Conservation (phyloP, 2,888 invertebrate genomes). For the Dynastes hyllus region DNA sequence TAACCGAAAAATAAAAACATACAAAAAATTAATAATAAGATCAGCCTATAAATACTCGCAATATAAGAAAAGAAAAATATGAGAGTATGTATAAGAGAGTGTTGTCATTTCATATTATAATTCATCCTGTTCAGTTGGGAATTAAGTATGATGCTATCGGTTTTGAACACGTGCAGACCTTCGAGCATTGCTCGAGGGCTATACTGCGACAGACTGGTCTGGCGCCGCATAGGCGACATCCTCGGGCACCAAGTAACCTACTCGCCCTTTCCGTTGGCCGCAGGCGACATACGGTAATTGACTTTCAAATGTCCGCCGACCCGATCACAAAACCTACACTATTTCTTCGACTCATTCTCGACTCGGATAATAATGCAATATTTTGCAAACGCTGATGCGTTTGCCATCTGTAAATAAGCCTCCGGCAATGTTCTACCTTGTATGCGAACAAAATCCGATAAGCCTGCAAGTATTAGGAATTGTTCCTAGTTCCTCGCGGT, state of each 20-base stretch:
- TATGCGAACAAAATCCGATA: slow-evolving; percentile 34
- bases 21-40: neutral
- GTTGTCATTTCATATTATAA: slow-evolving; percentile 49
- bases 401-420: slow-evolving; percentile 47
- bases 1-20: slow-evolving; percentile 5
- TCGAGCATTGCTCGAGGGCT: slow-evolving; percentile 51
- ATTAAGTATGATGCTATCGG: slow-evolving; percentile 57
- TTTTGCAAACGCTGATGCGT: slow-evolving; percentile 47
- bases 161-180: slow-evolving; percentile 57
- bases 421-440: slow-evolving; percentile 33
- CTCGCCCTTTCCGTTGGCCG: slow-evolving; percentile 63
- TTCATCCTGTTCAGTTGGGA: slow-evolving; percentile 54
- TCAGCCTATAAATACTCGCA: slow-evolving; percentile 3
- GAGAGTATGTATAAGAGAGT: slow-evolving; percentile 33
- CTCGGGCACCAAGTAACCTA: slow-evolving; percentile 64
- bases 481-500: slow-evolving; percentile 3
- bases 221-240: slow-evolving; percentile 66
- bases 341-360: slow-evolving; percentile 50
- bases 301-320: slow-evolving; percentile 63
- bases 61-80: slow-evolving; percentile 19
- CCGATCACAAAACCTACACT: slow-evolving; percentile 53
- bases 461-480: slow-evolving; percentile 19
- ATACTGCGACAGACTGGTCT: slow-evolving; percentile 57
- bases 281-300: slow-evolving; percentile 62
- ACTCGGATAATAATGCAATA: slow-evolving; percentile 46